A percentile compares a stretch with the other conserved stretches of the same genome.
phyloP scores from a whole-genome alignment of 2,888 invertebrate genomes.

The Alviniconcha strummeri region DNA sequence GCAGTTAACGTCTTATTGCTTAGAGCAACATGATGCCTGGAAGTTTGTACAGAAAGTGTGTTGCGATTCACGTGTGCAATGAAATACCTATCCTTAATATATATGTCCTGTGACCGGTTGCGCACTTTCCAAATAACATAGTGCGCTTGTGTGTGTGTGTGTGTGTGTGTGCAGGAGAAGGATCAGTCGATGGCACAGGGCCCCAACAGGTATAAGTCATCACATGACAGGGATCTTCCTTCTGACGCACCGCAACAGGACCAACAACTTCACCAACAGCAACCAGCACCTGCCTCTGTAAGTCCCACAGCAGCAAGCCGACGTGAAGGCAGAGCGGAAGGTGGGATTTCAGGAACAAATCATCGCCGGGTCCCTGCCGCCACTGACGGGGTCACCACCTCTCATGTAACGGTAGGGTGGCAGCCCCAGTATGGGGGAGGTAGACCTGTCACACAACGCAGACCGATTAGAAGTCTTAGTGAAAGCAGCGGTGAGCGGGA shows the following conservation, averaged over 20 bases:
- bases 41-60: too few relatives aligned
- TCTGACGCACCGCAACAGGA: conserved; percentile 25
- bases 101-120: too few relatives aligned
- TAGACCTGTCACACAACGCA: not conserved
- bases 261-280: conserved; percentile 7
- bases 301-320: conserved; percentile 39
- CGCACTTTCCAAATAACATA: too few relatives aligned
- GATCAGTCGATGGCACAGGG: conserved; percentile 62
- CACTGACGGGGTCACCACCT: not conserved
- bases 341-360: not conserved
- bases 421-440: conserved; percentile 7
- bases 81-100: too few relatives aligned
- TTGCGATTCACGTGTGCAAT: too few relatives aligned
- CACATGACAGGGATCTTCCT: conserved; percentile 45
- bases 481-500: conserved; percentile 29
- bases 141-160: not conserved
- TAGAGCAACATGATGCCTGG: too few relatives aligned
- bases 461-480: conserved; percentile 23
- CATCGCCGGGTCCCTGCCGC: not conserved
- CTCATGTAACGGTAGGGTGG: not conserved
- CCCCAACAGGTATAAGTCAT: conserved; percentile 53
- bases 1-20: too few relatives aligned
- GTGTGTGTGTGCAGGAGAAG: conserved; percentile 14
- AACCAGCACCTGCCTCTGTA: conserved; percentile 25
- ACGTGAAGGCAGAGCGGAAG: too few relatives aligned